Base-by-base conservation (phyloP, 2,113 vertebrate species). In the Chloropsis cyanopogon region DNA sequence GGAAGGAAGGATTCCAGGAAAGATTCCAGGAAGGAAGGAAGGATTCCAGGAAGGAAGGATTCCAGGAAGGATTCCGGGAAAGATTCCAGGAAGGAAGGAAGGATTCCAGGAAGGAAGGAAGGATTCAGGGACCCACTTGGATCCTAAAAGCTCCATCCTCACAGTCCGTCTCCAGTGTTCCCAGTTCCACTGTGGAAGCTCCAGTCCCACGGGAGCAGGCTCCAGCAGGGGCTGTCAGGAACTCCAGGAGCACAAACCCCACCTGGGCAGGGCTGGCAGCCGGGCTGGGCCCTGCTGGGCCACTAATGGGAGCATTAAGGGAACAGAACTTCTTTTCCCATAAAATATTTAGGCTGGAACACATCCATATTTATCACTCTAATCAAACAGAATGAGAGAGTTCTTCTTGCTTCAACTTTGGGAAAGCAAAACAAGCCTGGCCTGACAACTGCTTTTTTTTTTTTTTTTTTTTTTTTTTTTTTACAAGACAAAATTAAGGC, bases 341-440 rank as follows among this genome's bases (percentile, higher is more conserved):
- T 86, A 4, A 96, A 95, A 88, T 92, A 88, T 95, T 93, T 57
- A 93, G 82, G 71, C 3, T 8, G 12, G 80, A 86, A 53, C 68
- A 76, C 77, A 86, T 93, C 37, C 56, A 80, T 92, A 93, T 88
- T 92, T 92, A 92, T 92, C 53, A 44, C 37, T 50, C 33, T 53
- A 83, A 93, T 93, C 80, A 88, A 96, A 91, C 54, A 65, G 94
- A 95, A 89, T 95, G 37, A 66, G 52, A 83, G 82, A 88, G 76
- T 39, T 86, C 49, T 59, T 71, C 71, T 77, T 33, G 25, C 64
- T 77, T 73, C 50, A 73, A 4, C 28, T 83, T 56, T 13, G 35
- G 63, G 31, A 65, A 83, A 73, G 57, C 54, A 83, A 86, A 95
- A 65, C 41, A 71, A 91, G 72, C 4, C 61, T 57, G 50, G 28